Conservation (phyloP, 2,797 vertebrate species). For the Spinibarbus caldwelli region DNA sequence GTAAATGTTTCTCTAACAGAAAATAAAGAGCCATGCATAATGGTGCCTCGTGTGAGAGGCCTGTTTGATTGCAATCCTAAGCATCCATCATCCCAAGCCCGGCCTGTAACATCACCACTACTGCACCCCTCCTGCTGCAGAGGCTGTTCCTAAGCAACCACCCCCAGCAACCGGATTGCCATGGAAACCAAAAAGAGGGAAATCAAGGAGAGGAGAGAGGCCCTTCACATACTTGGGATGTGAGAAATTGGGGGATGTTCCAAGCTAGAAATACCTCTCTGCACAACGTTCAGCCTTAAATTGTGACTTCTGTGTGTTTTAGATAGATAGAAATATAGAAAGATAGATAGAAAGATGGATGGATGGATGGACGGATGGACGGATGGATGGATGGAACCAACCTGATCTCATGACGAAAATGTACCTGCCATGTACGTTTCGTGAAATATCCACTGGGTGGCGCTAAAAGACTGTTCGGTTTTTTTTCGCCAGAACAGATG, state of each 20-base stretch:
- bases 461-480: no score
- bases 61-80: slow-evolving; percentile 48
- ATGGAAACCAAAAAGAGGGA: slow-evolving; percentile 77
- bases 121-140: slow-evolving; percentile 80
- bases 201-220: slow-evolving; percentile 63
- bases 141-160: slow-evolving; percentile 94
- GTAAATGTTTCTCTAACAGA: neutral
- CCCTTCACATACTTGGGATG: slow-evolving; percentile 72
- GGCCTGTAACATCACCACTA: slow-evolving; percentile 82
- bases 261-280: neutral
- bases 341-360: no score
- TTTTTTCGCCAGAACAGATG: no score
- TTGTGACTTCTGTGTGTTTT: neutral
- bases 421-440: no score
- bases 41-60: neutral
- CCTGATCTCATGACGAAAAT: no score
- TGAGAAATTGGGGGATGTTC: slow-evolving; percentile 2
- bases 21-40: slow-evolving; percentile 15
- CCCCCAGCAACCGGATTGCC: slow-evolving; percentile 83
- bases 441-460: no score
- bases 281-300: neutral
- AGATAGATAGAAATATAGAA: no score
- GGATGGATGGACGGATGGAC: no score
- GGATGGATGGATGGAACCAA: no score
- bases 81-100: slow-evolving; percentile 61